Percentiles rank a stretch among this genome's conserved stretches.
phyloP scores from a whole-genome alignment of 2,113 vertebrate species.

The Prunella himalayana region DNA sequence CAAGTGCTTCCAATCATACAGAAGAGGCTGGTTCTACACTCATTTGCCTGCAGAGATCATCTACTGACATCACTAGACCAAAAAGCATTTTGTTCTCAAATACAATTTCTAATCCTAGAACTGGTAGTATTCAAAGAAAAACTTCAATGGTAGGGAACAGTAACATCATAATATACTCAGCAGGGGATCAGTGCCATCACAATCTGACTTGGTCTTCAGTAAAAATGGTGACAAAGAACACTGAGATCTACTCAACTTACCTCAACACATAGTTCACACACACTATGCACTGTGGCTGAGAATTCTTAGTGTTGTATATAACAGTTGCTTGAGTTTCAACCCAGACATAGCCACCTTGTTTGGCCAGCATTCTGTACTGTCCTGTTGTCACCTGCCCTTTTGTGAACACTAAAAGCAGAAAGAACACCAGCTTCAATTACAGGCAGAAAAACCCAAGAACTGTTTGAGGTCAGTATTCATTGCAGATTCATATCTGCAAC shows the following conservation, averaged over 20 bases:
- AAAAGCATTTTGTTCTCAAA: neutral
- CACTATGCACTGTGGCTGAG: constrained; percentile 96
- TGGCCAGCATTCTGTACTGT: constrained; percentile 96
- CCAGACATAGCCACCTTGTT: constrained; percentile 95
- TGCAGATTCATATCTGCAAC: neutral
- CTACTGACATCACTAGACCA: neutral
- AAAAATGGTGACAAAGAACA: neutral
- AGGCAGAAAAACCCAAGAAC: neutral
- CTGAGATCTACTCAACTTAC: constrained; percentile 64
- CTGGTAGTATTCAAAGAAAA: neutral
- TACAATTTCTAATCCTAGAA: neutral
- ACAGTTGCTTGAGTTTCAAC: constrained; percentile 98
- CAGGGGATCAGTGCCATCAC: neutral
- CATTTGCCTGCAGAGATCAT: neutral
- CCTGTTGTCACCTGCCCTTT: constrained; percentile 97
- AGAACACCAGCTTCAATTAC: constrained; percentile 16
- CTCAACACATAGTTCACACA: constrained; percentile 98
- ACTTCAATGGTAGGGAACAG: neutral
- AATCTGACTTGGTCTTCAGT: neutral
- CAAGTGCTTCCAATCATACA: neutral
- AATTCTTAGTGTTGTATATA: constrained; percentile 98
- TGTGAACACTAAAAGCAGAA: constrained; percentile 86
- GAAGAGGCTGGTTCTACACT: neutral
- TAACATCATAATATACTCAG: neutral
- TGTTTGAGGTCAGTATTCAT: neutral